Base-by-base conservation (phyloP, 2,797 vertebrate species). In the Hylomyscus alleni region DNA sequence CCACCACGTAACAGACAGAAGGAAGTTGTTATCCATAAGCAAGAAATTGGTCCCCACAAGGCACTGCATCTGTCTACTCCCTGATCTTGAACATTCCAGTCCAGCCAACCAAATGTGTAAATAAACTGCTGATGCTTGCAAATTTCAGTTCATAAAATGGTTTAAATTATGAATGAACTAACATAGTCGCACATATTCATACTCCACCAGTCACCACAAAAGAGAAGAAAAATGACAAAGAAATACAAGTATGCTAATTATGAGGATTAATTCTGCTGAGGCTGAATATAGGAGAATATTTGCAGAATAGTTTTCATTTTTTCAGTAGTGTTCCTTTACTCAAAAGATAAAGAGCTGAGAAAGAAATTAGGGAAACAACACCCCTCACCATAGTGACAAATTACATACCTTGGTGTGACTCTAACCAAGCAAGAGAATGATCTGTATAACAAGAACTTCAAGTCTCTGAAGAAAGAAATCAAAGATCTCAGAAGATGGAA, bases 181-280 rank as follows among this genome's bases (percentile, higher is more conserved):
- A 82, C 4, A 65, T 50, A 65, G 3, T 44, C 24, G 34, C 44
- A 88, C 65, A 82, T 62, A 69, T 81, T 37, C 6, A 37, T 14
- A 89, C 31, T 58, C 56, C 17, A 37, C 22, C 29, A 7, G 29
- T 24, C 37, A 26, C n/a, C 1, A 19, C 26, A 17, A 1, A 31
- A 69, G 34, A 84, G 19, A 80, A 95, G 58, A 85, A 19, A 14
- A 85, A 83, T 20, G 84, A 94, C 14, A 72, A 31, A 92, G 37
- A 10, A 85, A 56, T 62, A 22, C 6, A 17, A 77, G 44, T 67
- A 83, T 65, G 14, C 85, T 78, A 88, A 60, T 37, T 62, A 73
- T 80, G 14, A 73, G 5, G 17, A 58, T 83, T 17, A 88, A n/a
- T 9, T 83, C 2, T 65, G 47, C 44, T 34, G 60, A 76, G 44